Percentiles rank a stretch among this genome's conserved stretches.
These are phyloP conservation scores for Protobothrops mucrosquamatus DNA, from an alignment of 2,113 vertebrate genomes.

Conservation along the genomic window DNA sequence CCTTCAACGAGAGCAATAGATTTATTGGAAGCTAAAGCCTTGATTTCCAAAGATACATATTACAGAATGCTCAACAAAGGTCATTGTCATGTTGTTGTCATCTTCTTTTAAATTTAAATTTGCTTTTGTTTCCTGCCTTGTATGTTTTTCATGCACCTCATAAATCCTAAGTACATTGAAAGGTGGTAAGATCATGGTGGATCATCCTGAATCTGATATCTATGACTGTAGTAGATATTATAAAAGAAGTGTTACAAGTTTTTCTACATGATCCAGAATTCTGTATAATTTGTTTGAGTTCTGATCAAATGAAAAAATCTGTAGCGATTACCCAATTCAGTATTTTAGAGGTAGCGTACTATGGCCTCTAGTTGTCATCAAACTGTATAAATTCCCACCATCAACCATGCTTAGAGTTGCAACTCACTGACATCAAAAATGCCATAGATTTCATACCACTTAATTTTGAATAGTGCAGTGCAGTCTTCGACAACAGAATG, in stretches of 20 bases:
- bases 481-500: neutral
- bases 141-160: neutral
- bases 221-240: neutral
- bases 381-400: neutral
- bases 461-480: neutral
- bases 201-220: neutral
- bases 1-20: neutral
- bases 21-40: rapidly evolving
- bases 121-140: neutral
- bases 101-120: neutral
- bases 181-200: neutral
- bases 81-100: rapidly evolving
- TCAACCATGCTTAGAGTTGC: neutral
- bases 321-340: neutral
- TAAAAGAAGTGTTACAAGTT: neutral
- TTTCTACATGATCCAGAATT: neutral
- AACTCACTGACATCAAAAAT: neutral
- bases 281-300: neutral
- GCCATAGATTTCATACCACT: neutral
- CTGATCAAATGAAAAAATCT: neutral
- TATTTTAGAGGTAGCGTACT: neutral
- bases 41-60: neutral
- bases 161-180: neutral
- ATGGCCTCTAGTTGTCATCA: neutral
- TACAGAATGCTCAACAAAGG: neutral